These are phyloP conservation scores for Berghia stephanieae DNA, from an alignment of 1,140 invertebrate genomes.

Conservation along the genomic window DNA sequence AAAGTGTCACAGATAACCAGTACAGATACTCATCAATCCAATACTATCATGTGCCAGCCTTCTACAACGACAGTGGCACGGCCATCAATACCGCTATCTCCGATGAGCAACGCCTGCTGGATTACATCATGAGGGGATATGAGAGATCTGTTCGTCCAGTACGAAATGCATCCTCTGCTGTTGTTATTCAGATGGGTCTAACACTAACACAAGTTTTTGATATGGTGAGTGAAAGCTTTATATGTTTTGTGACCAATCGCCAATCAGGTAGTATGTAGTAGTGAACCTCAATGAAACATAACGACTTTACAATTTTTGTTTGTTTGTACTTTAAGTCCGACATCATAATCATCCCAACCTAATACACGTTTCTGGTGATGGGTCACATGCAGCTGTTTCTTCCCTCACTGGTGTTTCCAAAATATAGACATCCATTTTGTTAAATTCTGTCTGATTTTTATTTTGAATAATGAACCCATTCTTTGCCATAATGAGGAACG, in stretches of 20 bases:
- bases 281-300: background rate
- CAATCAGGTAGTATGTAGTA: background rate
- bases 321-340: background rate
- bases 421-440: too few relatives aligned
- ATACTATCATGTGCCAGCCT: too few relatives aligned
- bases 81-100: too few relatives aligned
- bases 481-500: too few relatives aligned
- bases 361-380: background rate
- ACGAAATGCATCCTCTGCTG: conserved; percentile 69
- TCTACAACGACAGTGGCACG: too few relatives aligned
- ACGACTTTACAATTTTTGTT: background rate
- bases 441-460: too few relatives aligned
- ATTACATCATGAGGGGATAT: conserved; percentile 70
- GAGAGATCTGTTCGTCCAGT: conserved; percentile 72
- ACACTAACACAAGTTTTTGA: conserved; percentile 73
- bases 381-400: background rate
- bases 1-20: too few relatives aligned
- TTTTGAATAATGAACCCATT: too few relatives aligned
- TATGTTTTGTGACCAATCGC: background rate
- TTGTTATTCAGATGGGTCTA: conserved; percentile 72
- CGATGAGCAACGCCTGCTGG: conserved; percentile 71
- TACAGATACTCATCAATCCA: too few relatives aligned
- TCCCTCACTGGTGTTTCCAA: background rate
- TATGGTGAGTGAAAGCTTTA: conserved; percentile 49
- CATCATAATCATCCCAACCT: background rate